Evolutionary conservation across 2,797 vertebrate genomes (phyloP).

Genomic region (Sebastiscus tertius): DNA sequence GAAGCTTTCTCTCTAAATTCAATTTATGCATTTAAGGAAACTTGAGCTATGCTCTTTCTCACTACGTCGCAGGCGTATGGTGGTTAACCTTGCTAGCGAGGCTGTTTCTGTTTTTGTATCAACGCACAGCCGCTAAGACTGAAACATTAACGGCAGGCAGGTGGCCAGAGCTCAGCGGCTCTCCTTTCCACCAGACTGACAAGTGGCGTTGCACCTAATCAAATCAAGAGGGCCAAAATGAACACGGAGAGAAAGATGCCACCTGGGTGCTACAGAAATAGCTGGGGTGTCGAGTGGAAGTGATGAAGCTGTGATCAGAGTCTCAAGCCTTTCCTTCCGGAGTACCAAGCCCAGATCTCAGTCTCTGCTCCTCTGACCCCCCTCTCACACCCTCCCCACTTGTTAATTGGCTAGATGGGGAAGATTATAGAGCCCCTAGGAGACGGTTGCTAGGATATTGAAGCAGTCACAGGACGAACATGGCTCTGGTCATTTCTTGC

Average conservation of each 20-base stretch:
- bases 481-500: slow-evolving; percentile 25
- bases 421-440: slow-evolving; percentile 64
- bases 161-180: slow-evolving; percentile 35
- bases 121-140: not conserved
- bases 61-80: not conserved
- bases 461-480: slow-evolving; percentile 44
- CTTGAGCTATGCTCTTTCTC: not conserved
- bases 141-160: slow-evolving; percentile 39
- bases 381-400: slow-evolving; percentile 22
- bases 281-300: slow-evolving; percentile 34
- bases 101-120: slow-evolving; percentile 20
- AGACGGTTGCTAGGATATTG: slow-evolving; percentile 72
- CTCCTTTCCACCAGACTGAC: slow-evolving; percentile 37
- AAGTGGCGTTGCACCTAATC: slow-evolving; percentile 47
- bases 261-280: slow-evolving; percentile 54
- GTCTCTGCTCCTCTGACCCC: slow-evolving; percentile 19
- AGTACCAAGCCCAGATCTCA: slow-evolving; percentile 11
- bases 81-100: slow-evolving; percentile 24
- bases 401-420: slow-evolving; percentile 72
- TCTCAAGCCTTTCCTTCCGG: slow-evolving; percentile 24
- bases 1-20: slow-evolving; percentile 14
- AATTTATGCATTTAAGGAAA: slow-evolving; percentile 29
- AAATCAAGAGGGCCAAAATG: slow-evolving; percentile 51
- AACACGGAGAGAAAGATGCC: slow-evolving; percentile 27
- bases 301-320: slow-evolving; percentile 46